Conservation (phyloP, 1,140 invertebrate genomes). For the Drosophila micromelanica region DNA sequence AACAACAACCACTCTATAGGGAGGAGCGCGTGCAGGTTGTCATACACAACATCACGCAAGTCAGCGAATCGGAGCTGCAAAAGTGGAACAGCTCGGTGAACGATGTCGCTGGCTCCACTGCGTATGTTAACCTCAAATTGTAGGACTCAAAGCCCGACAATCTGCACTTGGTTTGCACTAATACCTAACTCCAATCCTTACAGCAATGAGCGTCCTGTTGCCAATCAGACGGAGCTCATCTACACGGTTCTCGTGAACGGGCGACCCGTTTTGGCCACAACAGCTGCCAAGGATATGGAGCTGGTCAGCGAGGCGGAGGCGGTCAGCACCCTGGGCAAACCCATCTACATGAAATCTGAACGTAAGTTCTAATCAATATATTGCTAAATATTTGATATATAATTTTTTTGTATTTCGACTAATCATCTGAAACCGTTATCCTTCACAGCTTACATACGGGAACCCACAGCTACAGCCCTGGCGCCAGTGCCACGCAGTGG, state of each 20-base stretch:
- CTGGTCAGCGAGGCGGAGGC: slow-evolving; percentile 90
- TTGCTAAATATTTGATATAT: too few relatives aligned
- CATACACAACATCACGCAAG: slow-evolving; percentile 85
- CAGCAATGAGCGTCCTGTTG: slow-evolving; percentile 72
- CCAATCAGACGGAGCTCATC: slow-evolving; percentile 86
- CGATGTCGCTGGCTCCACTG: slow-evolving; percentile 46
- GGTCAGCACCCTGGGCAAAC: slow-evolving; percentile 88
- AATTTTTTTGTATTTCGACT: too few relatives aligned
- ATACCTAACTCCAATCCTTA: not conserved
- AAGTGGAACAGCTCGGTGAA: slow-evolving; percentile 58
- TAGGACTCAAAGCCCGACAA: slow-evolving; percentile 32
- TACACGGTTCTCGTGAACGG: slow-evolving; percentile 92
- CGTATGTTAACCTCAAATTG: slow-evolving; percentile 82
- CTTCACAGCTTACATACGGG: slow-evolving; percentile 89
- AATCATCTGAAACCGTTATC: not conserved
- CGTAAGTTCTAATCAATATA: slow-evolving; percentile 87
- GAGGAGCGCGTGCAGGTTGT: slow-evolving; percentile 82
- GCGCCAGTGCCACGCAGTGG: slow-evolving; percentile 87
- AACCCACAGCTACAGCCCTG: slow-evolving; percentile 86
- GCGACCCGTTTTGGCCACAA: slow-evolving; percentile 90
- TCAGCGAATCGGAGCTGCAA: slow-evolving; percentile 76
- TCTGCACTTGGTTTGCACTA: not conserved
- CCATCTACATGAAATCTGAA: slow-evolving; percentile 92
- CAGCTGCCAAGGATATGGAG: slow-evolving; percentile 91
- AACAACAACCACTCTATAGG: slow-evolving; percentile 47